Evolutionary conservation across 64 coral and sea anemone genomes (phyloP), one percentile per base, ranked within the genome.

Genomic region (Actinia equina): DNA sequence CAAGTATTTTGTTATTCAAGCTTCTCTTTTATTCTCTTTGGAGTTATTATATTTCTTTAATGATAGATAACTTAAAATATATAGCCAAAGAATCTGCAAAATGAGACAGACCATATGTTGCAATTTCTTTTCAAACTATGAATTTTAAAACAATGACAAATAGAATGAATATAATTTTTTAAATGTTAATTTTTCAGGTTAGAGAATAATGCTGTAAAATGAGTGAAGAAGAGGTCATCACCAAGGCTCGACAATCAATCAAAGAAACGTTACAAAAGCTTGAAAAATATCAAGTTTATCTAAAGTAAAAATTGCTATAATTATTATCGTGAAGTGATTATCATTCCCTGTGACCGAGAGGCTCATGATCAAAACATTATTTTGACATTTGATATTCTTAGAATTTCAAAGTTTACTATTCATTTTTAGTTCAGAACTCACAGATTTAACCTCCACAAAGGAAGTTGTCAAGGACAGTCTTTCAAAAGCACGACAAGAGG

Each of bases 211-310:
- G 77, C 84, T 0, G 7, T 27, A 41, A 74, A 62, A 96, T 96
- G 94, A 87, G 91, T 83, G 85, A 93, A 45, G 92, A 94, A 23
- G 90, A 91, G 71, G 46, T 4, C 46, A 85, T 94, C 7, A 92
- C 91, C 61, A 94, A 88, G 61, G 87, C 88, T 76, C 92, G 96
- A 76, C 87, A 92, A 11, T 85, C 84, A 19, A 92, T 98, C 44
- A 98, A 98, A 83, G 96, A 94, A 65, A 87, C 88, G 17, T 60
- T 98, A 46, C 91, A 89, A 79, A 98, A 94, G 65, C 88, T 98
- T 17, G 96, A 98, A 23, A 92, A 94, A 0, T 92, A 89, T 61
- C 49, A 71, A 7, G 64, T 83, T 20, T 87, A 94, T 46, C 86
- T 98, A 45, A 91, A 92, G 95, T 98, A 92, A 8, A 57, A 44